Evolutionary conservation across 2,797 vertebrate genomes (phyloP), one percentile per base, ranked within the genome.

Genomic region (Cirrhinus molitorella): DNA sequence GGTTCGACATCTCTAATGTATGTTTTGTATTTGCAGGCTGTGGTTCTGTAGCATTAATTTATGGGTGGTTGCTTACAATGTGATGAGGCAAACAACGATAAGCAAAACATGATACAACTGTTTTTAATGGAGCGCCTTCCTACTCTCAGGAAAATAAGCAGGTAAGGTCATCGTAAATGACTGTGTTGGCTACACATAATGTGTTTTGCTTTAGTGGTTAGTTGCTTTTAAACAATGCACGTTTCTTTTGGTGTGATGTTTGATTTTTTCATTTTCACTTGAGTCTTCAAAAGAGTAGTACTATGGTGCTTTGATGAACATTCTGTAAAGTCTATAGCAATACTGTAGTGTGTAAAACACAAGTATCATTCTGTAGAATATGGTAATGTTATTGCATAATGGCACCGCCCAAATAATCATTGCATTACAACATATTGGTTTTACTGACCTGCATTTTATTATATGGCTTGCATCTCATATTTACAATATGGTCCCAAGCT

Each of bases 381-480:
- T 31, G 9, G 43, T 43, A 19, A 14, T 34, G 34, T 73, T 40
- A 63, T n/a, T 25, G 14, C 21, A 59, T 59, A 31, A 49, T 23
- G 5, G 1, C 47, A 23, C 43, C 8, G 1, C 45, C 43, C 19
- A 31, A 23, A 11, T 67, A 19, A 67, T 51, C 28, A 49, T 6
- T 66, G 11, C 2, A 67, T 67, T 40, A 55, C 34, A 81, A 72
- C 70, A 31, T 19, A 28, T 31, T 51, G 23, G 14, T 70, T 81
- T 80, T 80, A 88, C 77, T 83, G 92, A 99, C 98, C 97, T 99
- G 98, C 98, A 99, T 99, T 91, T 96, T 95, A 85, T 96, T 96
- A 89, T 98, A 99, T 0, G 97, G 93, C 92, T 97, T 98, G 90
- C 89, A 94, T 91, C 98, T 97, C 96, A 97, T 95, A 65, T 92